These are phyloP conservation scores for Periophthalmus magnuspinnatus DNA, from an alignment of 2,797 vertebrate genomes.

Conservation along the genomic window DNA sequence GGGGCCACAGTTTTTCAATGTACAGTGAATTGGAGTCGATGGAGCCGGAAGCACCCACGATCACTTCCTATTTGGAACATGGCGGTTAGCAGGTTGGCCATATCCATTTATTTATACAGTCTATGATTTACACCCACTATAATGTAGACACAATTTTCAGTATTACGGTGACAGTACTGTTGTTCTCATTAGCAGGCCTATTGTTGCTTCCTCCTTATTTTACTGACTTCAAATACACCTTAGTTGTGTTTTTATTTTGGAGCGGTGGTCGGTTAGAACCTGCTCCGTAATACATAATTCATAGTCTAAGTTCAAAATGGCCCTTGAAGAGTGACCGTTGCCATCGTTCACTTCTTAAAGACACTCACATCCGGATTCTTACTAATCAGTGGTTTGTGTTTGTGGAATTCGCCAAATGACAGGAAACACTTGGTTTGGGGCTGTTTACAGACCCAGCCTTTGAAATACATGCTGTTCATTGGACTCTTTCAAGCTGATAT, in stretches of 20 bases:
- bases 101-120: no score
- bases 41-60: no score
- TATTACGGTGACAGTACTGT: not conserved
- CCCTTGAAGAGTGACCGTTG: not conserved
- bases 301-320: not conserved
- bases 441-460: slow-evolving; percentile 49
- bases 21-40: no score
- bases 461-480: slow-evolving; percentile 25
- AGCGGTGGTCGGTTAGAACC: not conserved
- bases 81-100: no score
- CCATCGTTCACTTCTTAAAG: not conserved
- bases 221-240: not conserved
- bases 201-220: not conserved
- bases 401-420: slow-evolving; percentile 50
- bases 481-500: slow-evolving; percentile 36
- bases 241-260: not conserved
- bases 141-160: not conserved
- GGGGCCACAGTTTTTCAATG: no score
- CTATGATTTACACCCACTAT: not conserved
- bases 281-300: slow-evolving; percentile 5
- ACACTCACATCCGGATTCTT: slow-evolving; percentile 17
- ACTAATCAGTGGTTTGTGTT: slow-evolving; percentile 32
- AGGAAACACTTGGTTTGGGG: slow-evolving; percentile 54
- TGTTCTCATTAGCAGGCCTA: not conserved
- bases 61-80: no score